Evolutionary conservation across 2,113 vertebrate species (phyloP).

Genomic region (Melanocharis versteri): DNA sequence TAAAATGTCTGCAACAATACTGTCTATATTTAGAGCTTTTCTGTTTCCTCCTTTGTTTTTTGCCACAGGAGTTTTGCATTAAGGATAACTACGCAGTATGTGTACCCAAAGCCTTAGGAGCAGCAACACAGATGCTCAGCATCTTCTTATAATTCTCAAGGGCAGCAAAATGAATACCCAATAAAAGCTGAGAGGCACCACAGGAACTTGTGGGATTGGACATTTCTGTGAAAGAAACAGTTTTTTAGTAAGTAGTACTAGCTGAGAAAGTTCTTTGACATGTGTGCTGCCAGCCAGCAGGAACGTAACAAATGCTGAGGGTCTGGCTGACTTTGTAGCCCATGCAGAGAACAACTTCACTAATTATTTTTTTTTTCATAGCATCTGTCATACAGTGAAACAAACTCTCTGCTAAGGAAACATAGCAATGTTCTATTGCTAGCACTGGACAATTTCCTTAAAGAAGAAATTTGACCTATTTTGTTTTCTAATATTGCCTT

Average conservation of each 20-base stretch:
- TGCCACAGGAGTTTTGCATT: neutral
- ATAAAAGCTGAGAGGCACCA: neutral
- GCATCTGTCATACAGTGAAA: neutral
- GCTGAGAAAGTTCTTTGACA: neutral
- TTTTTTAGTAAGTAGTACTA: neutral
- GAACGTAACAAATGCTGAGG: neutral
- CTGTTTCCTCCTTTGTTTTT: neutral
- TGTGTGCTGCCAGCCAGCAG: neutral
- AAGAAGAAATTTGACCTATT: neutral
- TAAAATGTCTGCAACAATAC: neutral
- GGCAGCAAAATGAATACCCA: neutral
- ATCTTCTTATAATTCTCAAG: neutral
- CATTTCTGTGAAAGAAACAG: neutral
- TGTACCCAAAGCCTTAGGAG: neutral
- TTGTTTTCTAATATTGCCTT: neutral
- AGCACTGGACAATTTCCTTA: neutral
- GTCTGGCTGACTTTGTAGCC: neutral
- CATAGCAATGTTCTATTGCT: neutral
- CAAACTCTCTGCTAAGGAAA: neutral
- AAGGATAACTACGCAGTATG: neutral
- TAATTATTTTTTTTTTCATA: neutral
- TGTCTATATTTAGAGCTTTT: neutral
- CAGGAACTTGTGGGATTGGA: neutral
- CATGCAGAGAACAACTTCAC: neutral
- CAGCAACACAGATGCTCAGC: neutral